phyloP scores from a whole-genome alignment of 2,888 invertebrate genomes.

The Salticus scenicus region DNA sequence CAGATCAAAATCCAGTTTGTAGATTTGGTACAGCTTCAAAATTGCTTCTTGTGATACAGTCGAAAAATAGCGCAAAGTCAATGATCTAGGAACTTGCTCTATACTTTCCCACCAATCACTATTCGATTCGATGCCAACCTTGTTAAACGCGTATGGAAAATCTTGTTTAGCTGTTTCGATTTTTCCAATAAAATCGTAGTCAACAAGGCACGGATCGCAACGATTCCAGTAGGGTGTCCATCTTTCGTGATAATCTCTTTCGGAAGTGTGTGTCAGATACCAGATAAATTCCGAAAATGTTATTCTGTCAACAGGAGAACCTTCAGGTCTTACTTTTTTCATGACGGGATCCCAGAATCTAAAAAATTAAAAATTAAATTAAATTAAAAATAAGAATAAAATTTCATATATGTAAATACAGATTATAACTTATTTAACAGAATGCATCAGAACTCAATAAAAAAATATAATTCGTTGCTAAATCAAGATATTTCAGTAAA shows the following conservation, averaged over 20 bases:
- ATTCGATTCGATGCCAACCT: conserved; percentile 32
- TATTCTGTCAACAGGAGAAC: conserved; percentile 76
- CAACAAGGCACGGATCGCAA: conserved; percentile 84
- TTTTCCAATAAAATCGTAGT: conserved; percentile 72
- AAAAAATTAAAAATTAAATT: background rate
- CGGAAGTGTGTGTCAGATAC: conserved; percentile 85
- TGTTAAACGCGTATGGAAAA: conserved; percentile 52
- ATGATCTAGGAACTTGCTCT: conserved; percentile 19
- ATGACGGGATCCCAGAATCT: conserved; percentile 50
- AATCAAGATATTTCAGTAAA: too few species aligned
- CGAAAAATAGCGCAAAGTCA: conserved; percentile 61
- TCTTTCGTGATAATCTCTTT: conserved; percentile 86
- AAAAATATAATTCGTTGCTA: too few species aligned
- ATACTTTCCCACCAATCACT: conserved; percentile 26
- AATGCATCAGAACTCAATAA: too few species aligned
- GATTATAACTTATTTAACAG: too few species aligned
- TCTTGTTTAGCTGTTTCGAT: conserved; percentile 78
- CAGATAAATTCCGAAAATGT: conserved; percentile 88
- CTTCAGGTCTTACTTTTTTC: conserved; percentile 52
- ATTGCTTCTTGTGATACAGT: conserved; percentile 61
- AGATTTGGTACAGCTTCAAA: conserved; percentile 80
- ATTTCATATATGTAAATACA: background rate
- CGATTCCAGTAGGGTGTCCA: conserved; percentile 90
- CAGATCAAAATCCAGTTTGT: conserved; percentile 83
- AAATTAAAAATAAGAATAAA: too few species aligned